Evolutionary conservation across 2,113 vertebrate genomes (phyloP), one percentile per base, ranked within the genome.

Genomic region (Grantiella picta): DNA sequence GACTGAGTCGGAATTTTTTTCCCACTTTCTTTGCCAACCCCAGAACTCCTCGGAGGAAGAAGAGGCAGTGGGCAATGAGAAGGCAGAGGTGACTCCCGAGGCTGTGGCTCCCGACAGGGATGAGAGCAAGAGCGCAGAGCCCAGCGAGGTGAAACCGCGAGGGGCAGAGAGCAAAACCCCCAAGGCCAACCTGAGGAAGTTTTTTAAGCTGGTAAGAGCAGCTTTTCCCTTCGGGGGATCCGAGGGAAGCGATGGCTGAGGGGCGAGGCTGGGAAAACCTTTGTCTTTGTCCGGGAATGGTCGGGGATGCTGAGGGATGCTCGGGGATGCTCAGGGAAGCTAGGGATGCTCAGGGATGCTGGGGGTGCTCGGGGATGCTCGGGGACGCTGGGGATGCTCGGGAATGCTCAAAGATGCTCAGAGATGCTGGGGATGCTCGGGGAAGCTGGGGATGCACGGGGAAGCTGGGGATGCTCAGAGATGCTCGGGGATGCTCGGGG

Each of bases 201-300:
- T 98, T 65, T 97, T 98, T 47, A 98, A 98, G 69, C 97, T 97
- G 98, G 98, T 98, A 94, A 98, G 98, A 10, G 31, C 64, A 11
- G 35, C 38, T 33, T 7, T 38, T 11, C 28, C 68, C 38, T 24
- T 20, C 1, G 16, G 28, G 5, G 19, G 17, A 29, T 10, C 38
- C 1, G 15, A 8, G 69, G n/a, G 72, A 18, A 31, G 72, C 8
- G 27, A 19, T 47, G 15, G 52, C 15, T 23, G 44, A 4, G 47
- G 36, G 86, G 36, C 2, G 6, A 38, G 53, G 23, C 44, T 45
- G 69, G 86, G 0, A 53, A 89, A 21, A 29, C 1, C 69, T 59
- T 12, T 2, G 40, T 1, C 20, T 57, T 35, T 21, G 70, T 9
- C 36, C 2, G 36, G 33, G 61, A n/a, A n/a, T 11, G 2, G 36